Conservation (phyloP, 2,888 invertebrate species). For the Pterobdella sp. region DNA sequence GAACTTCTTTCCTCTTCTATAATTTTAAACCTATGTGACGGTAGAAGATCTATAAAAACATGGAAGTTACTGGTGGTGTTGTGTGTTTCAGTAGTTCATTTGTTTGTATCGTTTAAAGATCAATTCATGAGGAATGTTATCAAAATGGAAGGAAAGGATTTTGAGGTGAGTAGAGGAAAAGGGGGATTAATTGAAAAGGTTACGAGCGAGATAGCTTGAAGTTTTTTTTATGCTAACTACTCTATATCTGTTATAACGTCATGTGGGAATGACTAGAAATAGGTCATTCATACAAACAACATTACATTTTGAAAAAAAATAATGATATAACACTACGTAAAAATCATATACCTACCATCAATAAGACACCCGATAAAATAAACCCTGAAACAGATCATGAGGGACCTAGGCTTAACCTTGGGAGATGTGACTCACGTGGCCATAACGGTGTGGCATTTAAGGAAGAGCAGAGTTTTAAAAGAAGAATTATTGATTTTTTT, state of each 20-base stretch:
- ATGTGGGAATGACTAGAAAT: no score
- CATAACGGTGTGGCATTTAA: neutral
- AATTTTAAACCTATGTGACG: constrained; percentile 45
- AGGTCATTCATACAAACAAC: no score
- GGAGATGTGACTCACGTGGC: constrained; percentile 51
- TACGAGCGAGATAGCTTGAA: constrained; percentile 46
- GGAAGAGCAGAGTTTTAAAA: no score
- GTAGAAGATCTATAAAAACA: constrained; percentile 40
- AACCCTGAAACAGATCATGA: constrained; percentile 39
- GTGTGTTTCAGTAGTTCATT: constrained; percentile 46
- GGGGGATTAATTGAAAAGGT: constrained; percentile 47
- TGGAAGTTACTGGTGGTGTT: constrained; percentile 47
- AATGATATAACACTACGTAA: no score
- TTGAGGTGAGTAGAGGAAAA: constrained; percentile 45
- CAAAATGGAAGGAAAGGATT: constrained; percentile 41
- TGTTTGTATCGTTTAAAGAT: constrained; percentile 45
- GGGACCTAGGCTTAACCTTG: constrained; percentile 47
- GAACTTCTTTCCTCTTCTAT: constrained; percentile 44
- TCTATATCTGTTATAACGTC: no score
- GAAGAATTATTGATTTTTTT: no score
- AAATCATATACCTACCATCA: no score
- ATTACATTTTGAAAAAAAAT: no score
- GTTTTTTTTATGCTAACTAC: no score
- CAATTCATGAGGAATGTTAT: constrained; percentile 47
- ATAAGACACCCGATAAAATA: no score